Base-by-base conservation (phyloP, 2,797 vertebrate genomes). In the Oophaga sylvatica region DNA sequence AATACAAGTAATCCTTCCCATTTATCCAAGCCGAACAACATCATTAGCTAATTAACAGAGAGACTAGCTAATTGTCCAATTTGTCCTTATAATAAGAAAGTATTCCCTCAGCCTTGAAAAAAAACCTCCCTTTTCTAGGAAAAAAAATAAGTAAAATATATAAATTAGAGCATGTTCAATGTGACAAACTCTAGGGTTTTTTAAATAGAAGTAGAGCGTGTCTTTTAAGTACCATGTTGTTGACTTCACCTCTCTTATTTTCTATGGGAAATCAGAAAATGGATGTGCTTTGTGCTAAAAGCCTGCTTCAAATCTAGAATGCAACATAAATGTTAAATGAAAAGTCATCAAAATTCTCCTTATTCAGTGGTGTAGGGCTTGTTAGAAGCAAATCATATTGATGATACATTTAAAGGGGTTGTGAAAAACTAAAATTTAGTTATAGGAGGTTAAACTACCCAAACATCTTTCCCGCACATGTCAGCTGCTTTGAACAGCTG, bases 41-140 rank as follows among this genome's bases (percentile, higher is more conserved):
- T 75, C 62, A 79, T 85, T 67, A 53, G 60, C 86, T 82, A 87
- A 87, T 83, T 87, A 87, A 87, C 80, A 83, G 70, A 76, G 80
- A 87, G 71, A 56, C 53, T 56, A 68, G 81, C 63, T 80, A 80
- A 88, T 88, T 84, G 56, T 80, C 76, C 81, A 65, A 88, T 68
- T 83, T 88, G 81, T 62, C 53, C 20, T 79, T 60, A 71, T 80
- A 67, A 62, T 57, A 78, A 81, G 48, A 82, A 82, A 62, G 56
- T 29, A 81, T 87, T 73, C 68, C 56, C 78, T 48, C 12, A 57
- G 70, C 67, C 59, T 77, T 10, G n/a, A 57, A 17, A 31, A 79
- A 62, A 35, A 41, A 41, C 35, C 59, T 67, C 80, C 17, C 29
- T 65, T 20, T 10, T 26, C 65, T 41, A 80, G 45, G 5, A 76